Conservation (phyloP, 2,888 invertebrate genomes). For the Tyria jacobaeae region DNA sequence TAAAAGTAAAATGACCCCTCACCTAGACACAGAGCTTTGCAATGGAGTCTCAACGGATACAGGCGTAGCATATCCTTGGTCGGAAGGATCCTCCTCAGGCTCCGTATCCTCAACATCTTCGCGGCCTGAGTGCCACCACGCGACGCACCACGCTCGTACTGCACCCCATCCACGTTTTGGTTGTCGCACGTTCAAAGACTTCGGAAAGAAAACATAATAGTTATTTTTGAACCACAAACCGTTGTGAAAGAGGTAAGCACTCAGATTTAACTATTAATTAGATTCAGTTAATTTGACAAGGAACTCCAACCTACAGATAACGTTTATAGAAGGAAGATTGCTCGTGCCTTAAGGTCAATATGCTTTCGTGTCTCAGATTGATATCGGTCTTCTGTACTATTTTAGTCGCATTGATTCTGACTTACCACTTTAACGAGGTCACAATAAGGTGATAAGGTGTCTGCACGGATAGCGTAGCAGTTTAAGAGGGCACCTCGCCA, state of each 20-base stretch:
- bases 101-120: conserved; percentile 93
- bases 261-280: not conserved
- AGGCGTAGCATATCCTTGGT: conserved; percentile 92
- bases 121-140: conserved; percentile 96
- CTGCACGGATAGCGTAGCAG: no score
- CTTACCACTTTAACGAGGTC: no score
- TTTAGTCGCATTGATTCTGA: no score
- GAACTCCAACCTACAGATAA: no score
- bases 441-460: no score
- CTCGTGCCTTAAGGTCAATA: no score
- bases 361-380: no score
- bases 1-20: conserved; percentile 30
- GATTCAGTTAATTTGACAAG: no score
- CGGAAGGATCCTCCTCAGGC: conserved; percentile 92
- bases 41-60: conserved; percentile 95
- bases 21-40: conserved; percentile 94
- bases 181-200: conserved; percentile 61
- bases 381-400: no score
- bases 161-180: conserved; percentile 82
- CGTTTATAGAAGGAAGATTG: no score
- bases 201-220: conserved; percentile 15
- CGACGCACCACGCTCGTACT: conserved; percentile 92
- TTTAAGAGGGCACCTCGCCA: no score
- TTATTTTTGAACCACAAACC: not conserved
- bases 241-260: not conserved